These are phyloP conservation scores for Drosophila macrospina DNA, from an alignment of 2,888 invertebrate genomes.

Conservation along the genomic window DNA sequence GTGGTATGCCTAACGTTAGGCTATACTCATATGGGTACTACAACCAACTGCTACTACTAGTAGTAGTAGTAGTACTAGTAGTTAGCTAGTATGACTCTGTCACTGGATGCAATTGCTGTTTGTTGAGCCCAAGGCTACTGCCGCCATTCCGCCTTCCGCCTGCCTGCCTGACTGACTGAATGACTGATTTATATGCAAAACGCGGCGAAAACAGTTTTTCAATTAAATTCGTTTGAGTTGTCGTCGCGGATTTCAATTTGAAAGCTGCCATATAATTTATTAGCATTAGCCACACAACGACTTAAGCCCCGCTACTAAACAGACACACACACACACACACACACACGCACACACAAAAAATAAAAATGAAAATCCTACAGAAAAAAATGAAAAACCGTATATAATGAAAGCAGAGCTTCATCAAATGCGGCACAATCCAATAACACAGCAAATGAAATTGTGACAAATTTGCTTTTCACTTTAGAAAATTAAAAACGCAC, in stretches of 20 bases:
- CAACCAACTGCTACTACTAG: slow-evolving; percentile 5
- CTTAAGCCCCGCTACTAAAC: slow-evolving; percentile 52
- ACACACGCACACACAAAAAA: slow-evolving; percentile 20
- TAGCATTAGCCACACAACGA: slow-evolving; percentile 76
- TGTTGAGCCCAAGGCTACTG: slow-evolving; percentile 53
- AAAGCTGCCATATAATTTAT: slow-evolving; percentile 78
- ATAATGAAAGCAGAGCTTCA: slow-evolving; percentile 62
- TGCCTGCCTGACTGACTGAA: slow-evolving; percentile 19
- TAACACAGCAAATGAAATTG: slow-evolving; percentile 67
- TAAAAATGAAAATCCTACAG: slow-evolving; percentile 14
- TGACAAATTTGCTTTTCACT: slow-evolving; percentile 79
- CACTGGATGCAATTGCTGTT: slow-evolving; percentile 58
- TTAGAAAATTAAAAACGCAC: slow-evolving; percentile 74
- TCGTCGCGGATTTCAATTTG: slow-evolving; percentile 78
- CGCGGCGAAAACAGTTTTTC: slow-evolving; percentile 76
- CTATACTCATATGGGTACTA: slow-evolving; percentile 25
- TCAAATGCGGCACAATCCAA: slow-evolving; percentile 77
- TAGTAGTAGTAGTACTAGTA: slow-evolving; percentile 37
- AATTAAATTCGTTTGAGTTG: slow-evolving; percentile 78
- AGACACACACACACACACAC: slow-evolving; percentile 8
- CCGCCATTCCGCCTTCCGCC: slow-evolving; percentile 19
- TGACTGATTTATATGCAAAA: slow-evolving; percentile 77
- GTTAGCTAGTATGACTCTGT: slow-evolving; percentile 41
- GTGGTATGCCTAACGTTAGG: slow-evolving; percentile 56
- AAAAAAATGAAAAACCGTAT: slow-evolving; percentile 39